Conservation (phyloP, 2,113 vertebrate genomes). For the Ochotona curzoniae region DNA sequence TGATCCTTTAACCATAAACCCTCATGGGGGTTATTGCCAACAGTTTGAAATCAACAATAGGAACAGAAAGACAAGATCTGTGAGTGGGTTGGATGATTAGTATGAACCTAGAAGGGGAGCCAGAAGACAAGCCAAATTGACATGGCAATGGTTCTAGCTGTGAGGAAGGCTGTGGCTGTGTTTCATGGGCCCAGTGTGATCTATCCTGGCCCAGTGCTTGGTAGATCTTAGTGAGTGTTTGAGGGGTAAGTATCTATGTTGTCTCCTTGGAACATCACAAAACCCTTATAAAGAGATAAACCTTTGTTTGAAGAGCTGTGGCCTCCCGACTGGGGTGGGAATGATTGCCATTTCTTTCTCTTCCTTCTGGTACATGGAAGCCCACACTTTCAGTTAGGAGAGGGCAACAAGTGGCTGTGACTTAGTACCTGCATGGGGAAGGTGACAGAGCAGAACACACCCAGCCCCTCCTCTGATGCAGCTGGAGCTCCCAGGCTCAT, state of each 20-base stretch:
- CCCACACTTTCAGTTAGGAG: not conserved
- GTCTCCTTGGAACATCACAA: conserved; percentile 15
- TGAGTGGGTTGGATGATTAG: not conserved
- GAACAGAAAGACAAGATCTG: not conserved
- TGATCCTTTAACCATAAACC: not conserved
- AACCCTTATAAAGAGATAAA: conserved; percentile 23
- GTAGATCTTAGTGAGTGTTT: not conserved
- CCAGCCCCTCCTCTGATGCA: not conserved
- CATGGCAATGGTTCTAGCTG: not conserved
- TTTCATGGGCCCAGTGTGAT: not conserved
- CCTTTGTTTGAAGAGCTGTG: not conserved
- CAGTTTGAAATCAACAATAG: conserved; percentile 11
- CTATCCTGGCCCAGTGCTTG: not conserved
- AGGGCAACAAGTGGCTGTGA: not conserved
- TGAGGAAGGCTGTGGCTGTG: not conserved
- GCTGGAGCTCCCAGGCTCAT: not conserved
- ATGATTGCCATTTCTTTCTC: not conserved
- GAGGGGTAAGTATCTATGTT: not conserved
- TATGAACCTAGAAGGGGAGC: not conserved
- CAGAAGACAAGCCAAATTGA: not conserved
- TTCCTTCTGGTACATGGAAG: not conserved
- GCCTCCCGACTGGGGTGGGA: not conserved
- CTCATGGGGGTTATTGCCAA: not conserved
- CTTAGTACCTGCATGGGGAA: not conserved
- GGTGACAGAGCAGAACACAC: not conserved